Evolutionary conservation across 37 sponge, comb jelly and placozoan species (phyloP).

Genomic region (Halichondria panicea): DNA sequence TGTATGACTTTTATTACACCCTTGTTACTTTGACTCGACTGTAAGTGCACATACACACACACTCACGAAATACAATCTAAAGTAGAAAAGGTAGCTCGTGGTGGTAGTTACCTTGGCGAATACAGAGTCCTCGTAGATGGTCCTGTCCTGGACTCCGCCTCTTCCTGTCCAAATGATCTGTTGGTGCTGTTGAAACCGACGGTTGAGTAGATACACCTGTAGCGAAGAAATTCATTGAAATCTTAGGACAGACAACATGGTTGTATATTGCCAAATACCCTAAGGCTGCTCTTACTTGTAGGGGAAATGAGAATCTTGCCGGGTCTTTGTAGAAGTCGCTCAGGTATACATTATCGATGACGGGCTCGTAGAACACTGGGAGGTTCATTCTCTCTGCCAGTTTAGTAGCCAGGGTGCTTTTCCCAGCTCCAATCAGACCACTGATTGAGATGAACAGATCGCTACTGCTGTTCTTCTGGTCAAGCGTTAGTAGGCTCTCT

Average conservation of each 20-base stretch:
- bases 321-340: conserved; percentile 94
- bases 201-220: conserved; percentile 88
- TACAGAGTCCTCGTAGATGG: conserved; percentile 97
- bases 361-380: conserved; percentile 93
- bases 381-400: conserved; percentile 90
- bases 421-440: conserved; percentile 93
- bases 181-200: conserved; percentile 96
- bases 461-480: conserved; percentile 81
- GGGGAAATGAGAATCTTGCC: conserved; percentile 87
- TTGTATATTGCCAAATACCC: background rate
- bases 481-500: conserved; percentile 78
- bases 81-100: background rate
- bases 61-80: background rate
- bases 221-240: background rate
- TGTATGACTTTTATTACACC: too few relatives aligned
- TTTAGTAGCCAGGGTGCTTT: conserved; percentile 88
- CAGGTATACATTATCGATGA: conserved; percentile 90
- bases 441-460: conserved; percentile 97
- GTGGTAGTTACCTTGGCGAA: conserved; percentile 75
- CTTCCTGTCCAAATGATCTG: conserved; percentile 96
- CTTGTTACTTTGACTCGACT: too few relatives aligned
- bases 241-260: background rate
- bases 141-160: conserved; percentile 95
- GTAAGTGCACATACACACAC: too few relatives aligned
- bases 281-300: conserved; percentile 68